Percentiles rank a stretch among this genome's conserved stretches.
These are phyloP conservation scores for Drosophila obscura DNA, from an alignment of 1,140 invertebrate species.

Conservation along the genomic window DNA sequence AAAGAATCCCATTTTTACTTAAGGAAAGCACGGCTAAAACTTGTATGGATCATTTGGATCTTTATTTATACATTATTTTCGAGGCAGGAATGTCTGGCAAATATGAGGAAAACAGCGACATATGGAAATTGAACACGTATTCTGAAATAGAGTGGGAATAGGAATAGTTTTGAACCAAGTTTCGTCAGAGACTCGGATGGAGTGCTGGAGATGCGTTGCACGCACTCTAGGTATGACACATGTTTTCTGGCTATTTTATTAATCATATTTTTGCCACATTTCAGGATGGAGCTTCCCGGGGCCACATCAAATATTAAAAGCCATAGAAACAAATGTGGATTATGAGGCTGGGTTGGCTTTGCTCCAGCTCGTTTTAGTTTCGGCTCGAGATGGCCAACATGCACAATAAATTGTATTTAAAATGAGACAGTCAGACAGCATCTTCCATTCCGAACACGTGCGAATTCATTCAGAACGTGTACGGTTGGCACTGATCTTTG, in stretches of 20 bases:
- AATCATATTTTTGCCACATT: constrained; percentile 57
- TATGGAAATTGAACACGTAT: constrained; percentile 69
- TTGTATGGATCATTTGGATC: constrained; percentile 13
- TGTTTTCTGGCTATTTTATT: constrained; percentile 67
- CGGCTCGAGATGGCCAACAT: constrained; percentile 49
- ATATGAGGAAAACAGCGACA: constrained; percentile 48
- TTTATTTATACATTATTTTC: constrained; percentile 49
- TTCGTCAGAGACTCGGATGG: constrained; percentile 14
- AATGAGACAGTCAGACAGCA: constrained; percentile 65
- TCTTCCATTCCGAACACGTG: constrained; percentile 70
- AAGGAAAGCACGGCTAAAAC: not conserved
- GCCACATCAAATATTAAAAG: constrained; percentile 72
- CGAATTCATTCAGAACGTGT: constrained; percentile 63
- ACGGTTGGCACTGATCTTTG: constrained; percentile 57
- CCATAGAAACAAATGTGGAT: constrained; percentile 59
- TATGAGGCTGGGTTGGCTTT: constrained; percentile 38
- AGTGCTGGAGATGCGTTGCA: constrained; percentile 23
- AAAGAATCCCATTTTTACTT: not conserved
- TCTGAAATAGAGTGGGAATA: constrained; percentile 28
- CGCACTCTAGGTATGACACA: constrained; percentile 46
- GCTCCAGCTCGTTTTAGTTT: constrained; percentile 50
- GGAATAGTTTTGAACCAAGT: constrained; percentile 42
- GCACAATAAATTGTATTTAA: constrained; percentile 80
- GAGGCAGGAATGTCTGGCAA: constrained; percentile 35
- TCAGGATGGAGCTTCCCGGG: constrained; percentile 12